Percentiles rank a stretch among this genome's conserved stretches.
Evolutionary conservation across 2,113 vertebrate genomes (phyloP).

Genomic region (Triplophysa siluroides): DNA sequence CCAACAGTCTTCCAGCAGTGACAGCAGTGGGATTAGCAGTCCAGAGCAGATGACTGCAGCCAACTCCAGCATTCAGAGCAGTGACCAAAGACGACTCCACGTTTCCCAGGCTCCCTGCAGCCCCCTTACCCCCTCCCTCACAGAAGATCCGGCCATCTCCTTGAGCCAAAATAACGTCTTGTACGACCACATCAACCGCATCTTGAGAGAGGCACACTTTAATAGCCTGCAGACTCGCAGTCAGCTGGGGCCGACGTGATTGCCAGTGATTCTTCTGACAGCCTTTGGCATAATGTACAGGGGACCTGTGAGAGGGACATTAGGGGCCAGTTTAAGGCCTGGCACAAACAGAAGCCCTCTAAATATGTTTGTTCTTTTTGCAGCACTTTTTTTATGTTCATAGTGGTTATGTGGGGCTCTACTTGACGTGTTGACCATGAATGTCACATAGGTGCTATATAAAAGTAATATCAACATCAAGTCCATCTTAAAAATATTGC

Average conservation of each 20-base stretch:
- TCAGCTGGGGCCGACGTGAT: conserved; percentile 77
- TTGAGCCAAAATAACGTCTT: conserved; percentile 65
- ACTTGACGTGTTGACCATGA: conserved; percentile 38
- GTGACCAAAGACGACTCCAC: conserved; percentile 64
- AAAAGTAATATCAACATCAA: conserved; percentile 29
- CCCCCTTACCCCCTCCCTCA: conserved; percentile 39
- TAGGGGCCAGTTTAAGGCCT: conserved; percentile 3
- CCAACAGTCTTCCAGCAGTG: conserved; percentile 76
- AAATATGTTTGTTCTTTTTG: conserved; percentile 63
- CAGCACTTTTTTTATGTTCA: conserved; percentile 43
- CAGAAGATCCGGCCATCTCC: conserved; percentile 60
- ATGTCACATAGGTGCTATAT: conserved; percentile 57
- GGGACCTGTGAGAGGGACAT: conserved; percentile 11
- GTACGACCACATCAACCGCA: conserved; percentile 89
- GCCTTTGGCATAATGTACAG: conserved; percentile 50
- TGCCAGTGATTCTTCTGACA: conserved; percentile 64
- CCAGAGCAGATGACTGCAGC: conserved; percentile 66
- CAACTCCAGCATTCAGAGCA: conserved; percentile 57
- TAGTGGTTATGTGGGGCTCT: conserved; percentile 45
- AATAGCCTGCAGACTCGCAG: conserved; percentile 91
- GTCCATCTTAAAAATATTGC: conserved; percentile 9
- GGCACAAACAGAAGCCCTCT: conserved; percentile 31
- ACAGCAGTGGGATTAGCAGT: conserved; percentile 74
- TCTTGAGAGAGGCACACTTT: conserved; percentile 96
- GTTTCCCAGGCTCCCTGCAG: conserved; percentile 63